These are phyloP conservation scores for Seriola rivoliana DNA, from an alignment of 2,113 vertebrate species.

Conservation along the genomic window DNA sequence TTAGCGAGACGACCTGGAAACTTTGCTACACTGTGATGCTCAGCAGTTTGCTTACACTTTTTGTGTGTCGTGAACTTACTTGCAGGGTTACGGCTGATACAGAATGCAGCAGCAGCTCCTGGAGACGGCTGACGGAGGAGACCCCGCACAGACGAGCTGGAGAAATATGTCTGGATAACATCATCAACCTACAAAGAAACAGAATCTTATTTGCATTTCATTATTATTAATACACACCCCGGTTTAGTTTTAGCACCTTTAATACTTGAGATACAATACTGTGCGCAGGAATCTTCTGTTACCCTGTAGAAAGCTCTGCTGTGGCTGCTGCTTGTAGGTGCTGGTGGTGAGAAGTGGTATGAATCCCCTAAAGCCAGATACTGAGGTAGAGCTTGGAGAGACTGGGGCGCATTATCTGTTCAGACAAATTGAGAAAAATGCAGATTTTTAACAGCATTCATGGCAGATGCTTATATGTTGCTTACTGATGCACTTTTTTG, in stretches of 20 bases:
- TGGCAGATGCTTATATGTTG: not conserved
- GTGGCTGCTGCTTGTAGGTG: constrained; percentile 10
- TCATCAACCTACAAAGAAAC: constrained; percentile 80
- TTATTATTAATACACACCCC: not conserved
- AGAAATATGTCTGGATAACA: constrained; percentile 79
- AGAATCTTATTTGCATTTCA: not conserved
- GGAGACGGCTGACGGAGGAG: constrained; percentile 81
- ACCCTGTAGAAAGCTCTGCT: constrained; percentile 82
- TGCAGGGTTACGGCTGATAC: constrained; percentile 81
- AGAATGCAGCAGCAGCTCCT: constrained; percentile 60
- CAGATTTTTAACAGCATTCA: not conserved
- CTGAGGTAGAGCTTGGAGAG: constrained; percentile 26
- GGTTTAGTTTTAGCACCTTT: not conserved
- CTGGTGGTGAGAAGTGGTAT: constrained; percentile 74
- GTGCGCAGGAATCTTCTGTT: constrained; percentile 1
- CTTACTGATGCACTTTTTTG: not conserved
- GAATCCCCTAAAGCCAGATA: constrained; percentile 58
- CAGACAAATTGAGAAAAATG: not conserved
- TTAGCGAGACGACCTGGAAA: not conserved
- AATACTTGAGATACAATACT: not conserved
- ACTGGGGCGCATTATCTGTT: constrained; percentile 43
- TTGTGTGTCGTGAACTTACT: constrained; percentile 66
- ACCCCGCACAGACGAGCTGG: constrained; percentile 58
- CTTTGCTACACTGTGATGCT: not conserved
- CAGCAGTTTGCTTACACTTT: not conserved